Base-by-base conservation (phyloP, 2,888 invertebrate species). In the Lithosia quadra region DNA sequence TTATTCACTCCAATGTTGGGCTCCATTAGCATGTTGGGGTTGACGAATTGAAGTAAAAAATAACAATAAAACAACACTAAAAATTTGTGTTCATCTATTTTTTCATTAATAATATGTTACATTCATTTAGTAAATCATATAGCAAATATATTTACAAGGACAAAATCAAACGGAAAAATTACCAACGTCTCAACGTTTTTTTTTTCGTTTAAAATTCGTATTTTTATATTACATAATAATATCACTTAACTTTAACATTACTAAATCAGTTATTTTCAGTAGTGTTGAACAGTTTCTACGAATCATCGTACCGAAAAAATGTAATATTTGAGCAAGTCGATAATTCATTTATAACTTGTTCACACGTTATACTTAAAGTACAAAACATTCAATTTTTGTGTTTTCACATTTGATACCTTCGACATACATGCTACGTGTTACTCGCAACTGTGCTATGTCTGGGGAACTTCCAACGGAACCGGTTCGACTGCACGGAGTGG, bases 71-170 rank as follows among this genome's bases (percentile, higher is more conserved):
- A 92, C 90, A 78, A 88, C 74, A 58, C 69, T 82, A 87, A 94
- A 94, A 95, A 94, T 90, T 87, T 92, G 91, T 91, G 90, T 92
- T 90, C 92, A 93, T 94, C 94, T 94, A 94, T 93, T 93, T 93
- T 85, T 92, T 93, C 92, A 93, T 93, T 94, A 94, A 91, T 94
- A 95, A 94, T 94, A 94, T 93, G 92, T 93, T 95, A 94, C 94
- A 94, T 94, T 94, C 92, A 94, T 94, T 92, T 93, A 92, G 89
- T 93, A 92, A 94, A 95, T 94, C 90, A 95, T 94, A 95, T 91
- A 94, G 94, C 95, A 93, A 94, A 93, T 94, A 90, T 86, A 95
- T 95, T 94, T 95, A 95, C 95, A 95, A 91, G 93, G 94, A 92
- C 91, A 91, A 87, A 94, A 90, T 87, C 80, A 92, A 95, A 95